Percentiles rank a stretch among this genome's conserved stretches.
phyloP scores from a whole-genome alignment of 1,140 invertebrate genomes.

The Batillaria attramentaria region DNA sequence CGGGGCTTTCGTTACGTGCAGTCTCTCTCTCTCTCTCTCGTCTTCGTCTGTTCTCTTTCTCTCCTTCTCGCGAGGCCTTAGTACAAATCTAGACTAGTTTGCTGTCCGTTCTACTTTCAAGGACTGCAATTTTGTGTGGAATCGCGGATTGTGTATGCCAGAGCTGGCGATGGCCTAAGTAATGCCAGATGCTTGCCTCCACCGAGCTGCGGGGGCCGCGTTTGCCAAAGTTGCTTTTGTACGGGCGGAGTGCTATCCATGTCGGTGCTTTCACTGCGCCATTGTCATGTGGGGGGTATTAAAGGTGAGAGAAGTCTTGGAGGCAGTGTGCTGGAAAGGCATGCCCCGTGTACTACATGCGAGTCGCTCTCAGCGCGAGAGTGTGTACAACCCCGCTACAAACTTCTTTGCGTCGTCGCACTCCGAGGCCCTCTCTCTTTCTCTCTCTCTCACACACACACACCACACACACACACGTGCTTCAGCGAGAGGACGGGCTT shows the following conservation, averaged over 20 bases:
- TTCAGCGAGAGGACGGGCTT: not conserved
- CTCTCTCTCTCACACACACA: not conserved
- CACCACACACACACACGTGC: not conserved
- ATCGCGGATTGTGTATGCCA: constrained; percentile 3
- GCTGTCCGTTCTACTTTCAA: not conserved
- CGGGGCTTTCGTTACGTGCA: too few relatives aligned
- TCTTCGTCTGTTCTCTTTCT: not conserved
- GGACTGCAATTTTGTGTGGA: constrained; percentile 7
- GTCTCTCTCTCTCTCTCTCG: not conserved
- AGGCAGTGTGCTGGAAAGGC: not conserved
- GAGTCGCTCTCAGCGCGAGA: not conserved
- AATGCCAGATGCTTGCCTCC: constrained; percentile 20
- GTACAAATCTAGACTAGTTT: not conserved
- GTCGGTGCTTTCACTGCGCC: constrained; percentile 4
- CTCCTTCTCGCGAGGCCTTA: not conserved
- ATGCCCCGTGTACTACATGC: too few relatives aligned
- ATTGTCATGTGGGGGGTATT: constrained; percentile 8
- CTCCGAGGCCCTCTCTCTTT: not conserved
- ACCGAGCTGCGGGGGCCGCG: not conserved
- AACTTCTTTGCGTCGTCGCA: not conserved
- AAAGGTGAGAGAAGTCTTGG: constrained; percentile 2
- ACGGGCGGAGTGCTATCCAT: not conserved
- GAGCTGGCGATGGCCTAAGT: constrained; percentile 10
- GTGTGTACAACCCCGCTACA: not conserved
- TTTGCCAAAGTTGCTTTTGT: constrained; percentile 17